phyloP scores from a whole-genome alignment of 2,113 vertebrate genomes.

The Eubucco bourcierii region DNA sequence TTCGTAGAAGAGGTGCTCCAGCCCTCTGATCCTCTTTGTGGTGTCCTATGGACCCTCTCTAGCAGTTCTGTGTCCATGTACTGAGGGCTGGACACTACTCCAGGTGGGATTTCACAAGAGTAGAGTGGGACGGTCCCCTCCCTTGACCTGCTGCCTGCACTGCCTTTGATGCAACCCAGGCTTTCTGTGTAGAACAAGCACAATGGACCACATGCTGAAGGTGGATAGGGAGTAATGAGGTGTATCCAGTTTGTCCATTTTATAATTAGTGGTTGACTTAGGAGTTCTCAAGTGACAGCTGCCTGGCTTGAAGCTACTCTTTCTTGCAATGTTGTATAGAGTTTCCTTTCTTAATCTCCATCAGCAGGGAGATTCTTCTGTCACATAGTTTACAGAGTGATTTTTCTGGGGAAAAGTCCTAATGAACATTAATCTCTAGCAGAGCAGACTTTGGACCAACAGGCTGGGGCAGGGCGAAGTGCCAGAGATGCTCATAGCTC shows the following conservation, averaged over 20 bases:
- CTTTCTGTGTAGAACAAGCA: not conserved
- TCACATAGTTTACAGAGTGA: not conserved
- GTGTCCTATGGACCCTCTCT: too few species aligned
- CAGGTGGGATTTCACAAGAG: too few species aligned
- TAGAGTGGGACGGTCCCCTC: too few species aligned
- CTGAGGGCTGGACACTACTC: too few species aligned
- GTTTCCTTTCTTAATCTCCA: not conserved
- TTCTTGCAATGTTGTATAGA: not conserved
- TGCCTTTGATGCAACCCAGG: too few species aligned
- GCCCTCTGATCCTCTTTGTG: too few species aligned
- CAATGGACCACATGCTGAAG: not conserved
- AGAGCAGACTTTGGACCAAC: not conserved
- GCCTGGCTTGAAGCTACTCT: not conserved
- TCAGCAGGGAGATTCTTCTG: fast-evolving
- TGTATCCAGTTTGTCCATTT: not conserved
- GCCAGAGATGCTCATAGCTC: not conserved
- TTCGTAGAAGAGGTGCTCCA: too few species aligned
- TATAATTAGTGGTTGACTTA: not conserved
- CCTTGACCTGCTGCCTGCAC: too few species aligned
- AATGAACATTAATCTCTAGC: not conserved
- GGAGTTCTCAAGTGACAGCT: not conserved
- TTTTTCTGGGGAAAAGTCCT: not conserved
- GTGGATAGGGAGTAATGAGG: not conserved
- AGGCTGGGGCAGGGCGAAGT: not conserved
- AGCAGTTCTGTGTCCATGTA: too few species aligned